Percentiles rank a stretch among this genome's conserved stretches.
These are phyloP conservation scores for Erannis defoliaria DNA, from an alignment of 2,888 invertebrate genomes.

Conservation along the genomic window DNA sequence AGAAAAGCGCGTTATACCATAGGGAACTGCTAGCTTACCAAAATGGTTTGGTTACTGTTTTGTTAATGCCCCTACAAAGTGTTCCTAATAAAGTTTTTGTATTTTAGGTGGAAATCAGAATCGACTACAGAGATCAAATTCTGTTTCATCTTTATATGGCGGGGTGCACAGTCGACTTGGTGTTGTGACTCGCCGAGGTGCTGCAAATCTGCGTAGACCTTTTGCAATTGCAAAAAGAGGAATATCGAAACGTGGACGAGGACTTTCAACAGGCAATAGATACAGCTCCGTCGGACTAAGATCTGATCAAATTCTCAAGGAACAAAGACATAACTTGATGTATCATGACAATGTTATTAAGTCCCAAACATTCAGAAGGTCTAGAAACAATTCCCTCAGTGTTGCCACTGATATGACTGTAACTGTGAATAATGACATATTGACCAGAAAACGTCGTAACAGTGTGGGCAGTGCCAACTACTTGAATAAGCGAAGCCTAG, in stretches of 20 bases:
- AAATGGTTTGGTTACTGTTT: not conserved
- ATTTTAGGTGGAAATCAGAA: slow-evolving; percentile 67
- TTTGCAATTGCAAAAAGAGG: slow-evolving; percentile 77
- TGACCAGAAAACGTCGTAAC: slow-evolving; percentile 72
- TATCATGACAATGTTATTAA: slow-evolving; percentile 69
- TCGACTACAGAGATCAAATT: slow-evolving; percentile 65
- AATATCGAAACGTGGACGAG: slow-evolving; percentile 77
- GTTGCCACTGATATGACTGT: slow-evolving; percentile 76
- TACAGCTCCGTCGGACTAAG: slow-evolving; percentile 77
- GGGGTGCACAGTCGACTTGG: slow-evolving; percentile 75
- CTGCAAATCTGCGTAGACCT: slow-evolving; percentile 62
- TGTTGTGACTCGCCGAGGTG: slow-evolving; percentile 67
- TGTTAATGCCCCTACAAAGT: not conserved
- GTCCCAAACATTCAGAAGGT: slow-evolving; percentile 81
- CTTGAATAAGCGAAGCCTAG: slow-evolving; percentile 73
- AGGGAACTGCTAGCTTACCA: not conserved
- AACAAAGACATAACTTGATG: slow-evolving; percentile 66
- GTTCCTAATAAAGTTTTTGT: not conserved
- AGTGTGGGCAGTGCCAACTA: slow-evolving; percentile 76
- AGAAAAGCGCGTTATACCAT: too few relatives aligned
- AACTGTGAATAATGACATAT: slow-evolving; percentile 80
- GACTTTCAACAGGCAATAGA: slow-evolving; percentile 69
- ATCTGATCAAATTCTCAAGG: slow-evolving; percentile 79
- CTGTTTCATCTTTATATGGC: slow-evolving; percentile 61
- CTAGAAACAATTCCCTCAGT: slow-evolving; percentile 76